Evolutionary conservation across 2,888 invertebrate genomes (phyloP).

Genomic region (Enchytraeus crypticus): DNA sequence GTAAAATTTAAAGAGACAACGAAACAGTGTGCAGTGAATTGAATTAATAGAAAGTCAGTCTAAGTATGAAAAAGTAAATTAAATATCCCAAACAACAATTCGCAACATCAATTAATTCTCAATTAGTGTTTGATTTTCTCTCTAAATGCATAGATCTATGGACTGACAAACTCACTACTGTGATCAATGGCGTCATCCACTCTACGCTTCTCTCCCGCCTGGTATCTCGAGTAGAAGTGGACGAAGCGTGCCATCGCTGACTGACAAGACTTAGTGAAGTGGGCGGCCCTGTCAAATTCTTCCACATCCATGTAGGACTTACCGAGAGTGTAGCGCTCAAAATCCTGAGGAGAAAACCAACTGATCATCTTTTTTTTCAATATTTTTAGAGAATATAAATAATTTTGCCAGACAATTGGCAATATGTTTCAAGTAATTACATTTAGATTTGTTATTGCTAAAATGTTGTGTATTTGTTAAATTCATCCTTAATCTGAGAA

Average conservation of each 20-base stretch:
- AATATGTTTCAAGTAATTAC: neutral
- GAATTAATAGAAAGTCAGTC: no score
- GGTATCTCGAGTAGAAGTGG: conserved; percentile 73
- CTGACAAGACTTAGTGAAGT: conserved; percentile 36
- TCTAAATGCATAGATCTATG: neutral
- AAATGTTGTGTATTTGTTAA: neutral
- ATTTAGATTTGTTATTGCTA: neutral
- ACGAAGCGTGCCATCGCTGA: conserved; percentile 67
- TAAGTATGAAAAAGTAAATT: no score
- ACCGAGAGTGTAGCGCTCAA: conserved; percentile 66
- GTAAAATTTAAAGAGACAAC: no score
- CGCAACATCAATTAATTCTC: no score
- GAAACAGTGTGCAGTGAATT: no score
- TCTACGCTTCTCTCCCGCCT: conserved; percentile 80
- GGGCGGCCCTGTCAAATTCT: conserved; percentile 67
- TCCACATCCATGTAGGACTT: conserved; percentile 81
- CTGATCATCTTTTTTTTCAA: no score
- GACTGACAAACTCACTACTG: conserved; percentile 44
- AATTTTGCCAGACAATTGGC: no score
- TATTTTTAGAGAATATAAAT: no score
- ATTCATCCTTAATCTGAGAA: neutral
- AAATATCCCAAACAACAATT: no score
- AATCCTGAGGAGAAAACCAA: conserved; percentile 53
- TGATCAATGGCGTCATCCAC: conserved; percentile 70
- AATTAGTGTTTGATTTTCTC: no score